Evolutionary conservation across 2,797 vertebrate species (phyloP).

Genomic region (Platalea minor): DNA sequence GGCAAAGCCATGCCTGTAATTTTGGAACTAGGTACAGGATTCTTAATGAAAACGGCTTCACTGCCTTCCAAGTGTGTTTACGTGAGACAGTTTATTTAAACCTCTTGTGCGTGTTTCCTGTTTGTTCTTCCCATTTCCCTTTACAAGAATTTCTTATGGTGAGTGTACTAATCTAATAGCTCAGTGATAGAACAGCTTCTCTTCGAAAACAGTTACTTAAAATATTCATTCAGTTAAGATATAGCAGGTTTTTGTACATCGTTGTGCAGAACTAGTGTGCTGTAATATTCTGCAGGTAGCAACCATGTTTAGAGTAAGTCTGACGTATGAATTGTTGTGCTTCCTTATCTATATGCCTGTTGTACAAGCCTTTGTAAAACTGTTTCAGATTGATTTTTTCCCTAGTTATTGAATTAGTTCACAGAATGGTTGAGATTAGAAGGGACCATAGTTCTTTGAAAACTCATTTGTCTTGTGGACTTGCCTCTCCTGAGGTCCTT

Average conservation of each 20-base stretch:
- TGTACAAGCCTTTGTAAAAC: background rate
- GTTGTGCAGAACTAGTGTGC: background rate
- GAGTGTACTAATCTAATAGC: background rate
- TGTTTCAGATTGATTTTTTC: background rate
- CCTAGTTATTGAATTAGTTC: background rate
- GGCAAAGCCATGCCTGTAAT: background rate
- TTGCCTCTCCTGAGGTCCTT: background rate
- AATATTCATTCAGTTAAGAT: background rate
- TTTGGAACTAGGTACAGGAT: background rate
- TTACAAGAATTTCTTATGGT: background rate
- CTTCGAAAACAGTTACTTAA: background rate
- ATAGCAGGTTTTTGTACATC: background rate
- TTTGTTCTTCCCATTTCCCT: background rate
- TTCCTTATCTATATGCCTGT: background rate
- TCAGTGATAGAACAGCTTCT: background rate
- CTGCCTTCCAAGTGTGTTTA: background rate
- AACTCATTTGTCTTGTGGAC: background rate
- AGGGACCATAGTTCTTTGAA: background rate
- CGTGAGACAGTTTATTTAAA: background rate
- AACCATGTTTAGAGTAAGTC: background rate
- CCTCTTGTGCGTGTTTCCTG: fast-evolving
- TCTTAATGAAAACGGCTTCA: background rate
- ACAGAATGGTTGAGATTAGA: background rate
- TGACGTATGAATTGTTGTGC: background rate
- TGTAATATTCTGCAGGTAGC: background rate